Evolutionary conservation across 2,888 invertebrate species (phyloP).

Genomic region (Mythimna pallens): DNA sequence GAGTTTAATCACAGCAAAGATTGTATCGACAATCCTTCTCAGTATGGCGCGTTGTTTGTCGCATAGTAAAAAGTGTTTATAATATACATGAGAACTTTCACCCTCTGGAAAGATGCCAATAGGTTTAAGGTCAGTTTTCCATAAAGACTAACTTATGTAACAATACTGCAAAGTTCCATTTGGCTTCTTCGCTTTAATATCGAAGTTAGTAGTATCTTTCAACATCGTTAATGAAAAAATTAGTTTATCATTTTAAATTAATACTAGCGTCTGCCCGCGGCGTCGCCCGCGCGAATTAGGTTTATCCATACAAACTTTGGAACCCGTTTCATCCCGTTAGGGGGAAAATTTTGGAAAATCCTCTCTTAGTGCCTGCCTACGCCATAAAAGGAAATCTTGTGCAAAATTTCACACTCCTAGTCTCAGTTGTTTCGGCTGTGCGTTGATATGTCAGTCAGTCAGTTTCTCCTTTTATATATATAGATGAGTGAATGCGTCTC

Average conservation of each 20-base stretch:
- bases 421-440: too few relatives aligned
- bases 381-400: too few relatives aligned
- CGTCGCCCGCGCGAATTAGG: too few relatives aligned
- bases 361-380: too few relatives aligned
- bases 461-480: too few relatives aligned
- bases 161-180: not conserved
- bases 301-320: too few relatives aligned
- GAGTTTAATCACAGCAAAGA: too few relatives aligned
- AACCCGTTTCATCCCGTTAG: too few relatives aligned
- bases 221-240: not conserved
- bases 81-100: constrained; percentile 6
- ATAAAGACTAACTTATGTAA: constrained; percentile 11
- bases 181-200: not conserved
- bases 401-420: too few relatives aligned
- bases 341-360: too few relatives aligned
- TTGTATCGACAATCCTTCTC: not conserved
- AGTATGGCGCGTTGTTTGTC: not conserved
- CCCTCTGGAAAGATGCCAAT: constrained; percentile 35
- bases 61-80: constrained; percentile 6
- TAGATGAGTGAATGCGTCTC: constrained; percentile 4
- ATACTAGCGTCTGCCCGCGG: too few relatives aligned
- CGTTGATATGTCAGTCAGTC: too few relatives aligned
- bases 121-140: constrained; percentile 12
- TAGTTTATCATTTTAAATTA: not conserved
- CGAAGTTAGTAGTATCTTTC: not conserved